These are phyloP conservation scores for Syrphus vitripennis DNA, from an alignment of 2,888 invertebrate species.

Conservation along the genomic window DNA sequence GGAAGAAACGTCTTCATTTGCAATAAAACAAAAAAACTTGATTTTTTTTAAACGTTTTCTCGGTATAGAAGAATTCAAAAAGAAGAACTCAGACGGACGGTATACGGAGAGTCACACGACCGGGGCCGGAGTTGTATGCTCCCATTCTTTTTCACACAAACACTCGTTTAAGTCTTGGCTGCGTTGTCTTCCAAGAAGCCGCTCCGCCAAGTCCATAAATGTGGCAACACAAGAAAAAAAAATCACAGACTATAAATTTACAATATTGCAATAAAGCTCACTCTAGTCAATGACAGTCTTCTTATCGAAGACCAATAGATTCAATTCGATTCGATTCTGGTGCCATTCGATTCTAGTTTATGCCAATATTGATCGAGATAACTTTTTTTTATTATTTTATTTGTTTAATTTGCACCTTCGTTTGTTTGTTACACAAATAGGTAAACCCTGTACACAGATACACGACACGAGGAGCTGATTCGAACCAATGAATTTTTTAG, in stretches of 20 bases:
- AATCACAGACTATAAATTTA: slow-evolving; percentile 38
- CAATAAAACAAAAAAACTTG: slow-evolving; percentile 31
- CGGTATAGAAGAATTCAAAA: slow-evolving; percentile 3
- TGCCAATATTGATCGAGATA: slow-evolving; percentile 50
- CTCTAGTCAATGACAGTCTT: slow-evolving; percentile 30
- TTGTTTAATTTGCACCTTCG: slow-evolving; percentile 46
- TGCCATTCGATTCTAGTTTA: slow-evolving; percentile 41
- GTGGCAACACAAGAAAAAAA: slow-evolving; percentile 4
- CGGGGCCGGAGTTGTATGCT: slow-evolving; percentile 29
- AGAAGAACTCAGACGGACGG: slow-evolving; percentile 18
- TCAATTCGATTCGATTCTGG: neutral
- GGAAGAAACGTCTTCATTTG: slow-evolving; percentile 51
- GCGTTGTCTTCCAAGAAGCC: slow-evolving; percentile 48
- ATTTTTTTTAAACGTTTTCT: slow-evolving; percentile 33
- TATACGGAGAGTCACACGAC: slow-evolving; percentile 26
- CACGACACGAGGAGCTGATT: slow-evolving; percentile 34
- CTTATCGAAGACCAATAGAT: slow-evolving; percentile 28
- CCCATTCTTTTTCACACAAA: slow-evolving; percentile 47
- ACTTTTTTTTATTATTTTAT: neutral
- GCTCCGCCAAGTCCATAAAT: slow-evolving; percentile 35
- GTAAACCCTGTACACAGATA: neutral
- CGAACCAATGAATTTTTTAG: neutral
- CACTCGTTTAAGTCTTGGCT: slow-evolving; percentile 18
- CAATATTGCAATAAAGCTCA: slow-evolving; percentile 25
- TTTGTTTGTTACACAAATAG: slow-evolving; percentile 11